phyloP scores from a whole-genome alignment of 2,113 vertebrate genomes.

The Melanocharis versteri region DNA sequence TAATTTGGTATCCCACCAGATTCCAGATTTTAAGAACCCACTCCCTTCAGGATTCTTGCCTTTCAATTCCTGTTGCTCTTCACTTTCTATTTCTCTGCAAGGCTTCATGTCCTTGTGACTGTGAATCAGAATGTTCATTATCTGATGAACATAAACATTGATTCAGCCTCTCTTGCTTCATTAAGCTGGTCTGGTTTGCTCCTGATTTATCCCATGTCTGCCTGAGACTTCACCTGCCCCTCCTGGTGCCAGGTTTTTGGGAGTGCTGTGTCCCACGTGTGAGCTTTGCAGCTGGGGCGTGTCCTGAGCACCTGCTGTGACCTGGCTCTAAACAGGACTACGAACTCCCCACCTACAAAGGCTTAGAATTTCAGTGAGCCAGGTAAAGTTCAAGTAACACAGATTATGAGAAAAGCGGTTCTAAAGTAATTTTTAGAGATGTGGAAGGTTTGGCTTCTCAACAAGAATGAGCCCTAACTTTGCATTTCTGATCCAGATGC shows the following conservation, averaged over 20 bases:
- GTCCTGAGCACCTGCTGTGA: accelerated
- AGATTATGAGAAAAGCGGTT: neutral
- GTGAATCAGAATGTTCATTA: conserved; percentile 38
- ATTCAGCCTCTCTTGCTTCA: conserved; percentile 10
- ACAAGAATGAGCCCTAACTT: neutral
- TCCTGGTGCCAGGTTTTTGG: neutral
- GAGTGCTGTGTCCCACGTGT: neutral
- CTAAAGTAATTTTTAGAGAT: neutral
- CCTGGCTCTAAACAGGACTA: neutral
- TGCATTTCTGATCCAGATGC: neutral
- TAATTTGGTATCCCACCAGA: neutral
- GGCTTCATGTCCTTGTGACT: conserved; percentile 23
- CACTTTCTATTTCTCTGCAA: neutral
- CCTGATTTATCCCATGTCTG: neutral
- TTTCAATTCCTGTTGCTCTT: neutral
- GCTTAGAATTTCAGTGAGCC: neutral
- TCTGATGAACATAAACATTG: conserved; percentile 1
- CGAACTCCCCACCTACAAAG: neutral
- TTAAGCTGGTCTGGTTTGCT: neutral
- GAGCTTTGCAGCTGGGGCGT: neutral
- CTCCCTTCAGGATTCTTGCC: neutral
- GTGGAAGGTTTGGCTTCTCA: neutral
- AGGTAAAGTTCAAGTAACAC: neutral
- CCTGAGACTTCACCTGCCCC: neutral
- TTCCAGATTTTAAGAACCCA: neutral